Base-by-base conservation (phyloP, 2,797 vertebrate species). In the Pseudomugil tenellus region DNA sequence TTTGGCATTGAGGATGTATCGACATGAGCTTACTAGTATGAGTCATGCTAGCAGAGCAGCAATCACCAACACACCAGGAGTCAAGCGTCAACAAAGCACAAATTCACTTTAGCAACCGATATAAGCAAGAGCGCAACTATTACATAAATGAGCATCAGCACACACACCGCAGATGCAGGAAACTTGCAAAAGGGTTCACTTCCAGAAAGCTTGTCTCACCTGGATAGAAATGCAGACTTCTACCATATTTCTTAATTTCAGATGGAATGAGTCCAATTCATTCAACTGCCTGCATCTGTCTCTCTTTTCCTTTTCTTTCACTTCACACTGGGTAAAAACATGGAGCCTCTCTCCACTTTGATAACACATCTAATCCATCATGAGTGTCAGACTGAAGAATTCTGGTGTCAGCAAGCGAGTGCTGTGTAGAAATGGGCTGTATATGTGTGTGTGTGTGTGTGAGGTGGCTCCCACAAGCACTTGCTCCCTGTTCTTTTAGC, bases 331-430 rank as follows among this genome's bases (percentile, higher is more conserved):
- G 74, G 69, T 83, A 83, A 88, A 92, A 90, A 87, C 88, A 87
- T 37, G 71, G 76, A 83, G 84, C 77, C 84, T 85, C 85, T 84
- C 88, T 94, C 91, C 51, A 83, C 87, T 87, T 91, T 85, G 88
- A 92, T 93, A 93, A 93, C 86, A 79, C 89, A 89, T 93, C 93
- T 93, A 92, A 94, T 94, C 92, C 92, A 93, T 95, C 93, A 94
- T 90, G 71, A 46, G 80, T 92, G 92, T 93, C 93, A 91, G 85
- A 69, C 85, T 89, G 92, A 90, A 91, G 90, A 90, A 93, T 90
- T 92, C 88, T 79, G 80, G 87, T 92, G 92, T 93, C 92, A 87
- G 88, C 80, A 79, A 32, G 88, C 58, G 21, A 80, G 79, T 72
- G 21, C 67, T 65, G 55, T 69, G 77, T 52, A 84, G 80, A 88